A percentile compares a stretch with the other conserved stretches of the same genome.
Conservation (phyloP, 2,888 invertebrate genomes). For the Axea sp. region DNA sequence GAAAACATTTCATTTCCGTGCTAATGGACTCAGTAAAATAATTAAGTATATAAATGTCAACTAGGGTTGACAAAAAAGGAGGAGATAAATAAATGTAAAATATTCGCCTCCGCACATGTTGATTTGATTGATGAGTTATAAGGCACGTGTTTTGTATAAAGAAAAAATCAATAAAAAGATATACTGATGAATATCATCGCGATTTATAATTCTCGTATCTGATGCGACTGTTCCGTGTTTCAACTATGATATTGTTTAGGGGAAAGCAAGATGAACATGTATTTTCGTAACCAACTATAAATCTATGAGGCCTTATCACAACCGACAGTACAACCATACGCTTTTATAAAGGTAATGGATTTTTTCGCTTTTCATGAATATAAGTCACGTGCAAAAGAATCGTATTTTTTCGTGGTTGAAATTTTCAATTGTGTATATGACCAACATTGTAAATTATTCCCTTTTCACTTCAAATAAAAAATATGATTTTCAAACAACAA, state of each 20-base stretch:
- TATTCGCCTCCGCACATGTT: too few species aligned
- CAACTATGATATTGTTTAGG: constrained; percentile 54
- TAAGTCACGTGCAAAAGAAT: constrained; percentile 42
- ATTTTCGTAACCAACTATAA: constrained; percentile 54
- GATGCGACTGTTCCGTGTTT: constrained; percentile 57
- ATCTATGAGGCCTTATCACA: constrained; percentile 55
- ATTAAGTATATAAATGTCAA: constrained; percentile 25
- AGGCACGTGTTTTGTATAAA: too few species aligned
- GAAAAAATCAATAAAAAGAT: constrained; percentile 47
- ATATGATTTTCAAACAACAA: too few species aligned
- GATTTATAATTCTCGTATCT: constrained; percentile 67
- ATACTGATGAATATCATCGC: constrained; percentile 56
- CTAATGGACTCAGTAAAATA: constrained; percentile 7
- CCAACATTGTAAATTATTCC: constrained; percentile 33
- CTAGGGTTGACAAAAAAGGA: background rate
- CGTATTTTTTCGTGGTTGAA: constrained; percentile 46
- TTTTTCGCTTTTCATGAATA: constrained; percentile 50
- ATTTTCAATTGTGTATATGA: constrained; percentile 41
- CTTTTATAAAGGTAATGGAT: constrained; percentile 51
- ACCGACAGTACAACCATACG: constrained; percentile 52
- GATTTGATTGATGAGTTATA: too few species aligned
- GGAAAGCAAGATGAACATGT: constrained; percentile 48
- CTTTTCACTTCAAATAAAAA: background rate
- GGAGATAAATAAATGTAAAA: too few species aligned
- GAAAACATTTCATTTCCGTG: background rate